Percentiles rank a stretch among this genome's conserved stretches.
Evolutionary conservation across 2,797 vertebrate genomes (phyloP).

Genomic region (Aselliscus stoliczkanus): DNA sequence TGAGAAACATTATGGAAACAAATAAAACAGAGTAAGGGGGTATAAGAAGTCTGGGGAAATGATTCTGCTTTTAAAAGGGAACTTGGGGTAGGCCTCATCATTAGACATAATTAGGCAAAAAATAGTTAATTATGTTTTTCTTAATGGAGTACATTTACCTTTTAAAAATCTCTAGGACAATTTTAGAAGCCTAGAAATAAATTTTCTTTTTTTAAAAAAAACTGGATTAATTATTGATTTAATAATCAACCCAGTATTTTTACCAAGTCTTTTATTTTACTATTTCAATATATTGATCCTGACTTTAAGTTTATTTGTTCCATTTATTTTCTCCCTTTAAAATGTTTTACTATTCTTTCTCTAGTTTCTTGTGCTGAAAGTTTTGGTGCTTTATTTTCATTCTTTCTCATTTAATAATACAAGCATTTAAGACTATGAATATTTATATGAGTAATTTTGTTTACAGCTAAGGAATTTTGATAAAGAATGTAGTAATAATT

Average conservation of each 20-base stretch:
- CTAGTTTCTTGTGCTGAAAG: neutral
- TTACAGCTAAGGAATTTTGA: neutral
- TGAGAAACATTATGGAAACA: neutral
- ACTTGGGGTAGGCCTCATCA: neutral
- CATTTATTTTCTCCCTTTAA: neutral
- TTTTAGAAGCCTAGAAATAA: neutral
- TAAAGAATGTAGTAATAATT: slow-evolving; percentile 27
- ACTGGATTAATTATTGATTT: neutral
- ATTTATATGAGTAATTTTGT: neutral
- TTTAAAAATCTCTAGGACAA: neutral
- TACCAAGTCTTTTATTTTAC: neutral
- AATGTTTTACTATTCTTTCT: neutral
- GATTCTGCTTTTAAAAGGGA: neutral
- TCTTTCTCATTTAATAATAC: slow-evolving; percentile 2
- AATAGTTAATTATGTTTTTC: neutral
- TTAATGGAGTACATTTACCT: neutral
- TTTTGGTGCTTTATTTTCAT: neutral
- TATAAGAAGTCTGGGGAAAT: neutral
- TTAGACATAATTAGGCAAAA: neutral
- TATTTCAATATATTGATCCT: neutral
- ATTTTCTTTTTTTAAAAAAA: neutral
- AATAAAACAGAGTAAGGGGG: neutral
- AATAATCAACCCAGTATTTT: neutral
- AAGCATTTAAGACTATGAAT: neutral
- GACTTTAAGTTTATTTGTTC: neutral